Conservation (phyloP, 2,888 invertebrate species). For the Pardosa pseudoannulata region DNA sequence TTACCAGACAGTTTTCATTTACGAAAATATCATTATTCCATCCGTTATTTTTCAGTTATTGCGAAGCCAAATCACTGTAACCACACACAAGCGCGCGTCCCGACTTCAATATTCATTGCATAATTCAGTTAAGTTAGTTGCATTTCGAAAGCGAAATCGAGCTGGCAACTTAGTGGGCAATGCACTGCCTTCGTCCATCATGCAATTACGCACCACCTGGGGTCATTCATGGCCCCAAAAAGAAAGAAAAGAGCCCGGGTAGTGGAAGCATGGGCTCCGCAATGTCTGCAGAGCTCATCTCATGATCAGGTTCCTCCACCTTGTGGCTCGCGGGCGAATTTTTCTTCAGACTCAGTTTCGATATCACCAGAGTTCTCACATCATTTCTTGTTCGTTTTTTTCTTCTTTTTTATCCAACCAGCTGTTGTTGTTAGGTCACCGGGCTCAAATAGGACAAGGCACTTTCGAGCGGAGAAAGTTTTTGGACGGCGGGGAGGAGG, state of each 20-base stretch:
- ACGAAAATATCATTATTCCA: too few relatives aligned
- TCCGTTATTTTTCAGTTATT: too few relatives aligned
- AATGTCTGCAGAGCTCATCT: not conserved
- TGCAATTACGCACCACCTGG: not conserved
- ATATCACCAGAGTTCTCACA: not conserved
- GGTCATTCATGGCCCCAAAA: slow-evolving; percentile 12
- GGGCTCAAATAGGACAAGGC: slow-evolving; percentile 42
- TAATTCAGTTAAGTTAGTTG: not conserved
- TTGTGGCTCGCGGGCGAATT: not conserved
- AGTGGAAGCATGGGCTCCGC: not conserved
- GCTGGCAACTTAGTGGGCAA: not conserved
- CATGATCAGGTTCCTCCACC: slow-evolving; percentile 15
- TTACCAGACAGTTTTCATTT: too few relatives aligned
- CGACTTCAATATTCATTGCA: not conserved
- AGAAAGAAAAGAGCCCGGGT: not conserved
- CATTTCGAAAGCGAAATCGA: not conserved
- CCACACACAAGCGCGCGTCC: not conserved
- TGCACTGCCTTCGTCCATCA: not conserved
- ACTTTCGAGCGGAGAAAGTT: slow-evolving; percentile 51
- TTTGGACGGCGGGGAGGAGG: not conserved
- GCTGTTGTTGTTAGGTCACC: slow-evolving; percentile 15
- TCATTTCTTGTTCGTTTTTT: too few relatives aligned
- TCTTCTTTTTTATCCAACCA: not conserved
- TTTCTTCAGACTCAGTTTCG: slow-evolving; percentile 1
- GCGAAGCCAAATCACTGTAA: too few relatives aligned